Conservation (phyloP, 2,113 vertebrate species). For the Hippolais icterina region DNA sequence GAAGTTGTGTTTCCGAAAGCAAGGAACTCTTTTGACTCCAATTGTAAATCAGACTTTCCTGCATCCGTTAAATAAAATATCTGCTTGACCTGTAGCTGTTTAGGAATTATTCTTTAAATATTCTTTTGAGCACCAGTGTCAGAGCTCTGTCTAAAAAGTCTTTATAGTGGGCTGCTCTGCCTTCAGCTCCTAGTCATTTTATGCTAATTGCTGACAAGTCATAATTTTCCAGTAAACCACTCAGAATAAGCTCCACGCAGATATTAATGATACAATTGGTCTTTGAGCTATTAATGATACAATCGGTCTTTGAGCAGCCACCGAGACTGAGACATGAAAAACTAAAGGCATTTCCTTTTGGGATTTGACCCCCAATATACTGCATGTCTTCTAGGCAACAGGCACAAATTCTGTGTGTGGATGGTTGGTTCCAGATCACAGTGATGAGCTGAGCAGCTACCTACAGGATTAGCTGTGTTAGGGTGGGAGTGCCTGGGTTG, state of each 20-base stretch:
- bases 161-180: background rate
- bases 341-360: background rate
- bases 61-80: background rate
- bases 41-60: background rate
- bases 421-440: background rate
- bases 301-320: background rate
- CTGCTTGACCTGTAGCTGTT: background rate
- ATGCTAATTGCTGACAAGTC: constrained; percentile 22
- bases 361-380: background rate
- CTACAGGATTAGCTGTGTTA: background rate
- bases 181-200: background rate
- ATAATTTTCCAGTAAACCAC: constrained; percentile 22
- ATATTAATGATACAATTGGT: background rate
- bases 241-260: background rate
- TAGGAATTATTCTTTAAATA: constrained; percentile 12
- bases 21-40: background rate
- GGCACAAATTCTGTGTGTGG: background rate
- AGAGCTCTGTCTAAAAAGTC: background rate
- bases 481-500: background rate
- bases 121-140: background rate
- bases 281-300: background rate
- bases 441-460: background rate
- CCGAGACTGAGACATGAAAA: background rate
- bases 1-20: background rate
- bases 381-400: background rate